Evolutionary conservation across 2,113 vertebrate genomes (phyloP).

Genomic region (Stomatorhinus ivindoensis): DNA sequence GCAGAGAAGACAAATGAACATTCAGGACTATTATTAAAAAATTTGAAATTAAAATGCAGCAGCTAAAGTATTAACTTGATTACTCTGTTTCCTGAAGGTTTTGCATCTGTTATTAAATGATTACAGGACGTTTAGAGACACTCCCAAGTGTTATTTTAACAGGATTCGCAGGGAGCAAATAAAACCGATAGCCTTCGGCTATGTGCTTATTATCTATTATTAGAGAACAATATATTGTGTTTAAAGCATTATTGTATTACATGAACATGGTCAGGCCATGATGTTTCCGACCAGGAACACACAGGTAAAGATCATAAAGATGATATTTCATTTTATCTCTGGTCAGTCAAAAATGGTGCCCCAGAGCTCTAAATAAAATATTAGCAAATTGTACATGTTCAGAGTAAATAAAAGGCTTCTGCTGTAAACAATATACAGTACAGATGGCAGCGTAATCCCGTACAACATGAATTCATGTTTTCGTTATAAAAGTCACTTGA

Average conservation of each 20-base stretch:
- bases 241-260: constrained; percentile 11
- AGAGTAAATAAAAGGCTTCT: background rate
- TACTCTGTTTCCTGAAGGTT: constrained; percentile 61
- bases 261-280: background rate
- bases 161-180: constrained; percentile 35
- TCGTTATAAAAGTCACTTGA: background rate
- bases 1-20: constrained; percentile 79
- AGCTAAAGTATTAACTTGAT: constrained; percentile 68
- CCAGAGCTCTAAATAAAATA: background rate
- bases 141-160: constrained; percentile 39
- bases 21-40: constrained; percentile 77
- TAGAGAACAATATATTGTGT: constrained; percentile 22
- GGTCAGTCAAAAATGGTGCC: background rate
- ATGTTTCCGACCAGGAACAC: background rate
- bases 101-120: constrained; percentile 64
- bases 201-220: constrained; percentile 35
- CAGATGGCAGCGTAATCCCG: background rate
- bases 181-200: constrained; percentile 39
- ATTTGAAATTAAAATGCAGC: constrained; percentile 71
- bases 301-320: background rate
- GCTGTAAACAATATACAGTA: background rate
- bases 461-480: background rate
- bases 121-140: constrained; percentile 55
- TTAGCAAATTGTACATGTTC: background rate
- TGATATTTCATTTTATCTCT: background rate